These are phyloP conservation scores for Platycheirus rosarum DNA, from an alignment of 2,888 invertebrate genomes.

Conservation along the genomic window DNA sequence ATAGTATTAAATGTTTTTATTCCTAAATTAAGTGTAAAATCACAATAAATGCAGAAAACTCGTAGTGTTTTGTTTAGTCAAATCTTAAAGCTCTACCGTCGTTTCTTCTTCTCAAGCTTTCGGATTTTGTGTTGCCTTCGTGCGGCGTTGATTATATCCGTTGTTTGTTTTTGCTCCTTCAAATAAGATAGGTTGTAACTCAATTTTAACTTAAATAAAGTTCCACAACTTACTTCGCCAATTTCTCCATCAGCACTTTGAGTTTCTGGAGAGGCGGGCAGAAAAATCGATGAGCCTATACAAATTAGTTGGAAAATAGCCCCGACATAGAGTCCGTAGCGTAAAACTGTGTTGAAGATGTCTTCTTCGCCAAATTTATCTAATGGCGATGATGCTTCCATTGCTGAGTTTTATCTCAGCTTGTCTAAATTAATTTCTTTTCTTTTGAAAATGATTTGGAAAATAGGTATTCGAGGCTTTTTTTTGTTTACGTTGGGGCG, in stretches of 20 bases:
- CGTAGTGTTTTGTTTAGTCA: not conserved
- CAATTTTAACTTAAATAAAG: constrained; percentile 3
- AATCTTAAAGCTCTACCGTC: constrained; percentile 76
- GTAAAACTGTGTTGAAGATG: constrained; percentile 88
- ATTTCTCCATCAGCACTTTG: constrained; percentile 75
- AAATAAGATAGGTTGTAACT: not conserved
- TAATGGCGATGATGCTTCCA: constrained; percentile 74
- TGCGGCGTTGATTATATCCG: constrained; percentile 75
- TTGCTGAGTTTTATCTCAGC: constrained; percentile 5
- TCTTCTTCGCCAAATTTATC: constrained; percentile 84
- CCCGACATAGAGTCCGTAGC: constrained; percentile 92
- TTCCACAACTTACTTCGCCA: constrained; percentile 67
- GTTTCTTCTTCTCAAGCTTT: constrained; percentile 80
- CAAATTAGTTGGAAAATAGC: constrained; percentile 94
- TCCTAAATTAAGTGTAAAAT: constrained; percentile 64
- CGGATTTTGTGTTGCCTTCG: constrained; percentile 80
- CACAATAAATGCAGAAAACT: constrained; percentile 66
- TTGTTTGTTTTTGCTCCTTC: constrained; percentile 75
- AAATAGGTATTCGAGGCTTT: not conserved
- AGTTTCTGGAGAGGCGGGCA: constrained; percentile 84
- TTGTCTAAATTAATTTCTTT: constrained; percentile 7
- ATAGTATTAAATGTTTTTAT: constrained; percentile 24
- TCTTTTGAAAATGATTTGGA: constrained; percentile 1
- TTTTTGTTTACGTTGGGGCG: not conserved
- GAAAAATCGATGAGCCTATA: constrained; percentile 90